phyloP scores from a whole-genome alignment of 2,113 vertebrate genomes.

The Perccottus glenii region DNA sequence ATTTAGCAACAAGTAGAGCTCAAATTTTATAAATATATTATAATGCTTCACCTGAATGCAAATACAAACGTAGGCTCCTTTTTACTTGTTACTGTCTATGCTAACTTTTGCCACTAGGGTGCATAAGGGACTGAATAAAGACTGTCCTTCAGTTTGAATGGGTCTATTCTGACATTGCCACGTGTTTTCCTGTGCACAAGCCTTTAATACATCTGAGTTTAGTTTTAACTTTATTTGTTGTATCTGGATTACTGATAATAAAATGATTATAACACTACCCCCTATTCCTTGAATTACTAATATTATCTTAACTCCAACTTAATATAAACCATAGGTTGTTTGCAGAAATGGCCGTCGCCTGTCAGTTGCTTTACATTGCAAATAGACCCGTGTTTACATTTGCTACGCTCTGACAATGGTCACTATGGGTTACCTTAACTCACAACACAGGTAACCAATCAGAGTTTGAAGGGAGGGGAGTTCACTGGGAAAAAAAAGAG shows the following conservation, averaged over 20 bases:
- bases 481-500: conserved; percentile 48
- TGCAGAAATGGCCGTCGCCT: conserved; percentile 37
- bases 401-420: conserved; percentile 70
- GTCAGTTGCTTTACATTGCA: conserved; percentile 74
- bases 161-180: neutral
- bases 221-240: neutral
- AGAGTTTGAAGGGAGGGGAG: conserved; percentile 37
- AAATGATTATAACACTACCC: neutral
- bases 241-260: neutral
- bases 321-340: conserved; percentile 35
- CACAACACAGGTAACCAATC: conserved; percentile 78
- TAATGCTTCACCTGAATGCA: no score
- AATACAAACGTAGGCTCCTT: neutral
- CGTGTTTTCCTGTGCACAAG: neutral
- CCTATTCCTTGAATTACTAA: neutral
- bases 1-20: no score
- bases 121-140: conserved; percentile 50
- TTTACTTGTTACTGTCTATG: conserved; percentile 21
- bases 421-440: conserved; percentile 74
- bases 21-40: no score
- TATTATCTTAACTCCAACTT: conserved; percentile 21
- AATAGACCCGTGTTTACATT: conserved; percentile 77
- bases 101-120: conserved; percentile 61
- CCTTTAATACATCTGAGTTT: neutral
- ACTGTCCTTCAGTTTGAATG: neutral